phyloP scores from a whole-genome alignment of 2,113 vertebrate genomes.

The Elephantulus edwardii region DNA sequence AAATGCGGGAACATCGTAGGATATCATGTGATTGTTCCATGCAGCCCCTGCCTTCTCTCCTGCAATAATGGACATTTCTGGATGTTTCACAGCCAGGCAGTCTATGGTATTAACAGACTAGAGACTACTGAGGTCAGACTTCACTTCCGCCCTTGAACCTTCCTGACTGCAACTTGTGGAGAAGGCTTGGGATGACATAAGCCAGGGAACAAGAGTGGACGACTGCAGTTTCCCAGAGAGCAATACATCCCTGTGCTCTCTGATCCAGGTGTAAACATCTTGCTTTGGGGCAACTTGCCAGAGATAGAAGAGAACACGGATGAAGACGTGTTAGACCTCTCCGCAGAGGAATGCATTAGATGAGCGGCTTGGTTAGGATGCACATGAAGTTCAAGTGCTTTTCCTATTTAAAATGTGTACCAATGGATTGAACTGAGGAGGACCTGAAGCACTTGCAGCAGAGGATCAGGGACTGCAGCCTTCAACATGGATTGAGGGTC shows the following conservation, averaged over 20 bases:
- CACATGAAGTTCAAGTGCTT: neutral
- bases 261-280: constrained; percentile 92
- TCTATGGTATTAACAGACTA: constrained; percentile 92
- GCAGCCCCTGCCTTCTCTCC: constrained; percentile 96
- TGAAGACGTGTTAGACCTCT: constrained; percentile 86
- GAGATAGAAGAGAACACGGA: constrained; percentile 92
- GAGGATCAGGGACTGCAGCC: no score
- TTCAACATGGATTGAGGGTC: no score
- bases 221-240: no score
- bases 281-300: constrained; percentile 96
- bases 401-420: constrained; percentile 63
- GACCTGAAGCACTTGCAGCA: no score
- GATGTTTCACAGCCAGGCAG: constrained; percentile 98
- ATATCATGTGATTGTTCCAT: constrained; percentile 96
- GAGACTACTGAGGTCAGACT: constrained; percentile 94
- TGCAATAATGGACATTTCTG: constrained; percentile 99
- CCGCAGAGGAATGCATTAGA: constrained; percentile 91
- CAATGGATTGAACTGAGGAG: no score
- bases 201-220: no score
- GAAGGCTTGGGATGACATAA: no score
- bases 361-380: constrained; percentile 60
- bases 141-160: no score
- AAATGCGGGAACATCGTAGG: constrained; percentile 97
- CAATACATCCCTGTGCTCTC: no score
- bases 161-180: no score